These are phyloP conservation scores for Plagiodera versicolora DNA, from an alignment of 2,888 invertebrate genomes.

Conservation along the genomic window DNA sequence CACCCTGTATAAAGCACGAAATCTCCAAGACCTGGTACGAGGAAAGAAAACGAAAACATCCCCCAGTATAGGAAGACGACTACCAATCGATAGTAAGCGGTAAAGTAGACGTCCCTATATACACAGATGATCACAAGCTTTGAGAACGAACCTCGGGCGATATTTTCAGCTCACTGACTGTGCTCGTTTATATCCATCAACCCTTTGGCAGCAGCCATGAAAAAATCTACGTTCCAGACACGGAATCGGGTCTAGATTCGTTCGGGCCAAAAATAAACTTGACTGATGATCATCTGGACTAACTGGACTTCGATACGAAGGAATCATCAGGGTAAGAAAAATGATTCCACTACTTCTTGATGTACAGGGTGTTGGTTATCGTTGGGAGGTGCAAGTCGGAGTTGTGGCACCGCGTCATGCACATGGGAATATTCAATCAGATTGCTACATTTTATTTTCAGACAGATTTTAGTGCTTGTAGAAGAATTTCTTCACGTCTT, in stretches of 20 bases:
- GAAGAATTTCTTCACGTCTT: no score
- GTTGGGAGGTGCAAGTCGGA: no score
- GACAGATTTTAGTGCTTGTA: no score
- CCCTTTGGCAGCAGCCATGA: constrained; percentile 31
- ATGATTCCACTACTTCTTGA: no score
- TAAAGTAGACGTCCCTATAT: constrained; percentile 38
- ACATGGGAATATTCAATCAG: no score
- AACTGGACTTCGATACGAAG: neutral
- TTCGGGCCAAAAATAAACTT: neutral
- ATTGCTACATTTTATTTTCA: no score
- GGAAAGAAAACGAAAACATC: no score
- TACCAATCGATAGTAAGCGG: neutral
- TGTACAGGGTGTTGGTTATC: no score
- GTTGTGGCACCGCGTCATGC: no score
- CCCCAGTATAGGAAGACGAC: neutral
- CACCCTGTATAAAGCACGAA: no score
- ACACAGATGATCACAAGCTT: constrained; percentile 39
- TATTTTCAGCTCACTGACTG: constrained; percentile 40
- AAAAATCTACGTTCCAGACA: constrained; percentile 34
- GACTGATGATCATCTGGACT: neutral
- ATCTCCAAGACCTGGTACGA: no score
- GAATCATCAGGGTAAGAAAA: no score
- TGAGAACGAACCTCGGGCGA: constrained; percentile 36
- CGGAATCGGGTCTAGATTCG: constrained; percentile 4
- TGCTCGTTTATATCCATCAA: constrained; percentile 27